Evolutionary conservation across 2,888 invertebrate genomes (phyloP).

Genomic region (Drosophila setosimentum): DNA sequence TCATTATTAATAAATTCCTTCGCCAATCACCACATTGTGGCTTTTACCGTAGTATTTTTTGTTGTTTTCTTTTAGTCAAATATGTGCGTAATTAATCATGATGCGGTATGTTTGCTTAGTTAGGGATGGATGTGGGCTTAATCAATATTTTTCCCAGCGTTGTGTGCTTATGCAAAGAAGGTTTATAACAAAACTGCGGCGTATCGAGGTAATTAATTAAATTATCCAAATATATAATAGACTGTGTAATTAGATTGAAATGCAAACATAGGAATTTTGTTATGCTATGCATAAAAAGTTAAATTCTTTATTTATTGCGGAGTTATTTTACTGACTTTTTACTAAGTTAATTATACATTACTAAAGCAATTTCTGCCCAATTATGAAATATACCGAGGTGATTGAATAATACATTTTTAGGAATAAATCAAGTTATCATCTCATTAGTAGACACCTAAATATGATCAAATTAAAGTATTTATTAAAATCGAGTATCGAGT

Average conservation of each 20-base stretch:
- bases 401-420: not conserved
- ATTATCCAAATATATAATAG: slow-evolving; percentile 17
- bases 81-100: slow-evolving; percentile 33
- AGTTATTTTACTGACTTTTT: not conserved
- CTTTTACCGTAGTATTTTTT: slow-evolving; percentile 2
- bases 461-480: not conserved
- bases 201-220: slow-evolving; percentile 30
- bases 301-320: not conserved
- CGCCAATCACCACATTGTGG: slow-evolving; percentile 21
- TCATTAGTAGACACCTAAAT: not conserved
- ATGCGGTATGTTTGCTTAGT: slow-evolving; percentile 13
- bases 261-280: not conserved
- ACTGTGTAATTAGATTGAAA: slow-evolving; percentile 14
- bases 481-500: not conserved
- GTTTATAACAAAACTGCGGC: slow-evolving; percentile 1
- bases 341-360: not conserved
- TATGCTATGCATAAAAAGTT: not conserved
- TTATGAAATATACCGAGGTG: not conserved
- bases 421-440: not conserved
- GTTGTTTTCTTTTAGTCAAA: slow-evolving; percentile 1
- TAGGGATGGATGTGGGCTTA: not conserved
- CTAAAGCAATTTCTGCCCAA: not conserved
- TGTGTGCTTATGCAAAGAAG: not conserved
- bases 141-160: slow-evolving; percentile 25
- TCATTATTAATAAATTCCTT: slow-evolving; percentile 14